Conservation (phyloP, 1,140 invertebrate species). For the Meteorus sp. region DNA sequence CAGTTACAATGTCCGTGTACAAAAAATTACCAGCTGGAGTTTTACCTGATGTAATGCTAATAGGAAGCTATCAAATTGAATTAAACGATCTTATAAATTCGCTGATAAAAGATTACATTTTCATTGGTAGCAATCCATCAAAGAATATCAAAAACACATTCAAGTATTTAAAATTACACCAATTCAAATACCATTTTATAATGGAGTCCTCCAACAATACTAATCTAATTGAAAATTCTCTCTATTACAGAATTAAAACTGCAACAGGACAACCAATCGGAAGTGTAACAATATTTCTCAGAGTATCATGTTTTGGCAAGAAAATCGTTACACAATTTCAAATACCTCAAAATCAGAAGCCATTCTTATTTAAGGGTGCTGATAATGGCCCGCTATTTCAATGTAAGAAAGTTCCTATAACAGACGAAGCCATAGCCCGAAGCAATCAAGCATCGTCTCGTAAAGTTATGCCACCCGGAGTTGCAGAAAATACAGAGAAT, state of each 20-base stretch:
- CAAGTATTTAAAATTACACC: constrained; percentile 33
- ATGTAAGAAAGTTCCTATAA: constrained; percentile 41
- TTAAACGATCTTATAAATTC: constrained; percentile 43
- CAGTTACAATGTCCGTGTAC: constrained; percentile 48
- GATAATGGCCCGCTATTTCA: constrained; percentile 43
- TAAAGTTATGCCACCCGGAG: too few relatives aligned
- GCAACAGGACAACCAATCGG: constrained; percentile 56
- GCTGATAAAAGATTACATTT: constrained; percentile 34
- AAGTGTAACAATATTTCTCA: constrained; percentile 60
- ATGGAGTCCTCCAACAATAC: too few relatives aligned
- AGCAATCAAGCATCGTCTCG: too few relatives aligned
- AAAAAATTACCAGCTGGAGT: constrained; percentile 50
- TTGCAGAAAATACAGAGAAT: too few relatives aligned
- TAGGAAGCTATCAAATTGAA: constrained; percentile 47
- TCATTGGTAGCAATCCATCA: constrained; percentile 34
- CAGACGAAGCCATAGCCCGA: background rate
- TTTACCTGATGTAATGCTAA: constrained; percentile 48
- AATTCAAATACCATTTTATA: too few relatives aligned
- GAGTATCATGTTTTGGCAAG: constrained; percentile 68
- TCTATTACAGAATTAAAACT: constrained; percentile 39
- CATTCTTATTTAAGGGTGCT: constrained; percentile 50
- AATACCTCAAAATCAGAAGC: constrained; percentile 47
- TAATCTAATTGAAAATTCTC: constrained; percentile 31
- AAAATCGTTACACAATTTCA: constrained; percentile 69
- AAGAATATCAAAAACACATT: constrained; percentile 63